A percentile compares a stretch with the other conserved stretches of the same genome.
Evolutionary conservation across 2,113 vertebrate genomes (phyloP).

Genomic region (Pollachius pollachius): DNA sequence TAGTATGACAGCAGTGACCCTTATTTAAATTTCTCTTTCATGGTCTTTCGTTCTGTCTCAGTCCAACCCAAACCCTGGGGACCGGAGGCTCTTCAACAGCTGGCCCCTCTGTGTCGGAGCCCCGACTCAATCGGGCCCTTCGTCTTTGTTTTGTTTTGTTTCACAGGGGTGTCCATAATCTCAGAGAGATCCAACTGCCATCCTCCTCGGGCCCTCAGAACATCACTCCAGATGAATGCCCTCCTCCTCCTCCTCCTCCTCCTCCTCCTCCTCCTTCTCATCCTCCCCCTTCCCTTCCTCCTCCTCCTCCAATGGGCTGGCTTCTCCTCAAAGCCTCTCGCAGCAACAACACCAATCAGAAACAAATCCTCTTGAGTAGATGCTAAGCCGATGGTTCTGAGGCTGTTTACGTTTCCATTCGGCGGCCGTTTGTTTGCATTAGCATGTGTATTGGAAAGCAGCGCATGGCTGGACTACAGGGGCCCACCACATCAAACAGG

Average conservation of each 20-base stretch:
- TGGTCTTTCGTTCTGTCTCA: not conserved
- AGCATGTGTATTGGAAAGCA: constrained; percentile 63
- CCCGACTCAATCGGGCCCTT: constrained; percentile 30
- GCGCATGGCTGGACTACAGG: constrained; percentile 31
- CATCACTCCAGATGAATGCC: no score
- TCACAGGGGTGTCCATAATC: constrained; percentile 57
- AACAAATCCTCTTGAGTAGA: constrained; percentile 53
- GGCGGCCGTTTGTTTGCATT: constrained; percentile 49
- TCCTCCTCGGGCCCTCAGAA: no score
- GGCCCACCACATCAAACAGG: no score
- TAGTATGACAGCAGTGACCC: constrained; percentile 55
- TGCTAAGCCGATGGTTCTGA: constrained; percentile 45
- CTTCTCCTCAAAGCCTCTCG: constrained; percentile 32
- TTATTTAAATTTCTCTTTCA: constrained; percentile 59
- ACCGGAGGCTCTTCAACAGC: not conserved
- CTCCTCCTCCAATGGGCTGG: no score
- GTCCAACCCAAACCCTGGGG: not conserved
- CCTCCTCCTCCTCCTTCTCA: no score
- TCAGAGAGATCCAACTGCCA: constrained; percentile 48
- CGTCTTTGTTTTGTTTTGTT: constrained; percentile 57
- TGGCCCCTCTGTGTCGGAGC: no score
- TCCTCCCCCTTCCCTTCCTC: no score
- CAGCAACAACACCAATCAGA: constrained; percentile 57
- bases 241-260: no score
- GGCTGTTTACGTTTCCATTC: constrained; percentile 41